A percentile compares a stretch with the other conserved stretches of the same genome.
Evolutionary conservation across 2,113 vertebrate species (phyloP).

Genomic region (Clarias gariepinus): DNA sequence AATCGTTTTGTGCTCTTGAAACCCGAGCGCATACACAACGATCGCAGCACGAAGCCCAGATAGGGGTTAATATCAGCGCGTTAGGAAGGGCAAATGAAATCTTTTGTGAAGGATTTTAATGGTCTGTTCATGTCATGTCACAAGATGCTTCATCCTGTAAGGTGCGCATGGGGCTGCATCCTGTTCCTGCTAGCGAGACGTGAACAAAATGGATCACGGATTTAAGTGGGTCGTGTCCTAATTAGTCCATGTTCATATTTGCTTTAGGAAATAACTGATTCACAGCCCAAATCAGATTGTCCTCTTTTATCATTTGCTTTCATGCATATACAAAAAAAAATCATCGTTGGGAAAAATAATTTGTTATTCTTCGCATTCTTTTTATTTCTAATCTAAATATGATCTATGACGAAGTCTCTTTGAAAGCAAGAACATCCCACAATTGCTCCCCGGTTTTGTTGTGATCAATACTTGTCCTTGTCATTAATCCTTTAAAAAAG

Average conservation of each 20-base stretch:
- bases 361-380: not conserved
- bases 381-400: too few species aligned
- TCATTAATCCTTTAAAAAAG: not conserved
- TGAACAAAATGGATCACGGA: not conserved
- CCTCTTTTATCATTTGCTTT: not conserved
- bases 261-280: not conserved
- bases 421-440: too few species aligned
- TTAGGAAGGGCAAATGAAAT: not conserved
- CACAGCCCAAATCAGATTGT: not conserved
- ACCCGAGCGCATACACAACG: not conserved
- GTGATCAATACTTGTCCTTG: not conserved
- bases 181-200: not conserved
- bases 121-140: not conserved
- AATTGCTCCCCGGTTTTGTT: not conserved
- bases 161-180: not conserved
- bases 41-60: too few species aligned
- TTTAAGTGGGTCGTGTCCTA: slow-evolving; percentile 32
- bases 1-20: not conserved
- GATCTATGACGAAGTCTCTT: too few species aligned
- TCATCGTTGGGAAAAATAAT: too few species aligned
- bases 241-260: slow-evolving; percentile 1
- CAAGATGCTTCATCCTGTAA: not conserved
- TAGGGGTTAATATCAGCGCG: not conserved
- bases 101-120: not conserved
- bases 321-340: too few species aligned